Percentiles rank a stretch among this genome's conserved stretches.
Conservation (phyloP, 2,113 vertebrate species). For the Myiagra hebetior region DNA sequence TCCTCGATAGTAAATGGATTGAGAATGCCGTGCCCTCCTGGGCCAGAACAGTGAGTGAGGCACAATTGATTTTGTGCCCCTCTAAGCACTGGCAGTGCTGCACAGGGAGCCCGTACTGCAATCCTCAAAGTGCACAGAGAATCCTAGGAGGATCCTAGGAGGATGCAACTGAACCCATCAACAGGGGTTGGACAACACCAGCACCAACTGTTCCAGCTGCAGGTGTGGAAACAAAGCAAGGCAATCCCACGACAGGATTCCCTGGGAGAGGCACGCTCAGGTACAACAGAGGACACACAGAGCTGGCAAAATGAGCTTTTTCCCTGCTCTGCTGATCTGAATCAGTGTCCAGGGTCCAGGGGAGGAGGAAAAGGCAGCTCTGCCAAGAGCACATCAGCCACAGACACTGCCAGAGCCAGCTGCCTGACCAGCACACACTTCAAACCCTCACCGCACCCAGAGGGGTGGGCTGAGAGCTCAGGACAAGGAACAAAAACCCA, state of each 20-base stretch:
- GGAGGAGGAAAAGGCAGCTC: background rate
- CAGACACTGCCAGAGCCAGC: background rate
- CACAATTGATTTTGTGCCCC: background rate
- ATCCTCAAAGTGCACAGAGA: rapidly evolving
- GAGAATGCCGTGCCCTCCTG: background rate
- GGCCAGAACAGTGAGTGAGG: background rate
- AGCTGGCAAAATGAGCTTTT: background rate
- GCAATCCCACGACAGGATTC: rapidly evolving
- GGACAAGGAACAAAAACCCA: background rate
- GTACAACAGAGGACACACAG: background rate
- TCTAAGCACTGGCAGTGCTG: background rate
- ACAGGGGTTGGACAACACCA: background rate
- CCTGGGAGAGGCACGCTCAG: background rate
- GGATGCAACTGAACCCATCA: background rate
- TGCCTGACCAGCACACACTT: background rate
- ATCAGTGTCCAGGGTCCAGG: background rate
- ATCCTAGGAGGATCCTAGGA: background rate
- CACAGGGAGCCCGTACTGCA: background rate
- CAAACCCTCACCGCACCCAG: background rate
- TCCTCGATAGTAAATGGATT: rapidly evolving
- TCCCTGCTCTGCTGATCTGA: background rate
- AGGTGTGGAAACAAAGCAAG: background rate
- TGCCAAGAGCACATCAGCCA: background rate
- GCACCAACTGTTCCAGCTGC: background rate
- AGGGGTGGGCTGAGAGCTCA: background rate